Conservation (phyloP, 2,888 invertebrate genomes). For the Ernsta delagoae region DNA sequence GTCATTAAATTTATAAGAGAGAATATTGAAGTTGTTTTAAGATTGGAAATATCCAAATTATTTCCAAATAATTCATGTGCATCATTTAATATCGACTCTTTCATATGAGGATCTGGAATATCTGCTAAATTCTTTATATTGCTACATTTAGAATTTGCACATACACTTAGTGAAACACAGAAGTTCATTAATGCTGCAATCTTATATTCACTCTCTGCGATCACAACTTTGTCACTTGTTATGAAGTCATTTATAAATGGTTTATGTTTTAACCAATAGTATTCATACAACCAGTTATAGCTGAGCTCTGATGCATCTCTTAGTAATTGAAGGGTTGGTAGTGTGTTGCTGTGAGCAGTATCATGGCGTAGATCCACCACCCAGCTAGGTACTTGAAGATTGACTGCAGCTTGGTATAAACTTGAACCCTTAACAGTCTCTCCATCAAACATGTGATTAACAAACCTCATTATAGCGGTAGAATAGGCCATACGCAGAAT, state of each 20-base stretch:
- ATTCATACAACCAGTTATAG: constrained; percentile 87
- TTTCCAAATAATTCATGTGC: constrained; percentile 64
- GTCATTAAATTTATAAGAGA: constrained; percentile 59
- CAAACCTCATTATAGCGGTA: constrained; percentile 87
- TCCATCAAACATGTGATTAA: constrained; percentile 86
- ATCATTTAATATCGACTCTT: constrained; percentile 67
- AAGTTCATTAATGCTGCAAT: constrained; percentile 65
- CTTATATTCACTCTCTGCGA: constrained; percentile 56
- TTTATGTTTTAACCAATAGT: constrained; percentile 87
- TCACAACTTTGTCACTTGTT: constrained; percentile 51
- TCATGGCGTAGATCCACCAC: constrained; percentile 91
- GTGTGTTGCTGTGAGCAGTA: constrained; percentile 88
- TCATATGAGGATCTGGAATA: constrained; percentile 63
- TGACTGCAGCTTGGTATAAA: constrained; percentile 84
- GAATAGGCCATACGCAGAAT: constrained; percentile 85
- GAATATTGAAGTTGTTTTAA: constrained; percentile 60
- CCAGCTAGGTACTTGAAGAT: constrained; percentile 91
- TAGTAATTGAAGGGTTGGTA: constrained; percentile 87
- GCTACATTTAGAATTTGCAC: constrained; percentile 63
- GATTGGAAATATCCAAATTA: constrained; percentile 59
- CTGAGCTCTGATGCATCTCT: constrained; percentile 86
- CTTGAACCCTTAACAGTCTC: constrained; percentile 81
- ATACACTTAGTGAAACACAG: constrained; percentile 70
- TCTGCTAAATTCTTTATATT: constrained; percentile 69
- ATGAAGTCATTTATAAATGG: constrained; percentile 74